Percentiles rank a stretch among this genome's conserved stretches.
Evolutionary conservation across 2,888 invertebrate species (phyloP).

Genomic region (Cacoxenus indagator): DNA sequence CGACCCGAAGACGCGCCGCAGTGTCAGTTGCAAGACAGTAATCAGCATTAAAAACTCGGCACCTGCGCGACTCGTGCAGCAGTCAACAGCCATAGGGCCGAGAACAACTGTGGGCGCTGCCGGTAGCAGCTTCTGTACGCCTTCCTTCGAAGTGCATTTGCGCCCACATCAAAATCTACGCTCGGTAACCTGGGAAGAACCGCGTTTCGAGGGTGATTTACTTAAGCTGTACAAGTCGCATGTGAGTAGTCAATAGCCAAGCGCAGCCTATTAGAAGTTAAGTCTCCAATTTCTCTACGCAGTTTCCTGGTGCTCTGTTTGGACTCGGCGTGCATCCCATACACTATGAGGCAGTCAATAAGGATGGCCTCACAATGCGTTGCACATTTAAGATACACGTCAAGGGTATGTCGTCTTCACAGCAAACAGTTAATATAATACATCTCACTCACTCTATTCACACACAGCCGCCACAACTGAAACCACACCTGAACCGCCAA

Average conservation of each 20-base stretch:
- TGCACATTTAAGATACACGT: conserved; percentile 77
- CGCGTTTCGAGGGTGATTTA: conserved; percentile 72
- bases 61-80: conserved; percentile 68
- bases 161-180: conserved; percentile 73
- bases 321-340: conserved; percentile 75
- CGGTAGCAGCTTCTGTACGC: conserved; percentile 74
- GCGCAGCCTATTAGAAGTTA: not conserved
- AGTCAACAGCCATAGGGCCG: not conserved
- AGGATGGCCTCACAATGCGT: conserved; percentile 75
- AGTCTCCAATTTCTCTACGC: conserved; percentile 24
- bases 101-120: not conserved
- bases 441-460: conserved; percentile 17
- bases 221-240: conserved; percentile 73
- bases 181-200: conserved; percentile 77
- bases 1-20: conserved; percentile 73
- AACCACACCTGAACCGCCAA: conserved; percentile 1
- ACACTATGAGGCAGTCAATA: conserved; percentile 77
- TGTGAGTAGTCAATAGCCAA: conserved; percentile 66
- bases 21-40: conserved; percentile 74
- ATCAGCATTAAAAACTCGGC: conserved; percentile 75
- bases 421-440: not conserved
- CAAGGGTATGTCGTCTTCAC: conserved; percentile 70
- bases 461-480: conserved; percentile 9
- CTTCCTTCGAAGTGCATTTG: conserved; percentile 75
- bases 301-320: conserved; percentile 77